Percentiles rank a stretch among this genome's conserved stretches.
Evolutionary conservation across 2,888 invertebrate species (phyloP).

Genomic region (Orthosia gracilis): DNA sequence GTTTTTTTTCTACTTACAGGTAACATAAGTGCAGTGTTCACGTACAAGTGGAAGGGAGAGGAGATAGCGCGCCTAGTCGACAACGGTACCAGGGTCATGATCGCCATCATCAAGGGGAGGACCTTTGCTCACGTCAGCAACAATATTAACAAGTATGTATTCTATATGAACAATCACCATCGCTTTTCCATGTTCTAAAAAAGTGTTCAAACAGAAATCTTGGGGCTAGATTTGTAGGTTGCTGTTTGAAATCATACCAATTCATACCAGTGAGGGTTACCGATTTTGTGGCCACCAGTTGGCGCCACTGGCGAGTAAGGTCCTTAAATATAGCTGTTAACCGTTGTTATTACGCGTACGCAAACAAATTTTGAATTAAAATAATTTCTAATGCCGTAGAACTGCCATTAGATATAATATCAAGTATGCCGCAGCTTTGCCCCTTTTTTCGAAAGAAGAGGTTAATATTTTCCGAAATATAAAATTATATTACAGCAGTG

Average conservation of each 20-base stretch:
- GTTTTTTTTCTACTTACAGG: constrained; percentile 89
- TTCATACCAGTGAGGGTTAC: background rate
- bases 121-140: constrained; percentile 91
- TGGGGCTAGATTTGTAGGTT: background rate
- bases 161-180: background rate
- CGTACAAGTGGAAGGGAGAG: constrained; percentile 95
- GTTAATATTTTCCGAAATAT: too few relatives aligned
- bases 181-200: background rate
- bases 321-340: too few relatives aligned
- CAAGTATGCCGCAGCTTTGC: too few relatives aligned
- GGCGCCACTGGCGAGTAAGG: too few relatives aligned
- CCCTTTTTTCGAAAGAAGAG: too few relatives aligned
- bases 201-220: background rate
- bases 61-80: constrained; percentile 93
- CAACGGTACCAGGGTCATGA: constrained; percentile 93
- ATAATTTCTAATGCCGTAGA: too few relatives aligned
- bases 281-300: too few relatives aligned
- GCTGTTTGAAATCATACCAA: background rate
- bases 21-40: constrained; percentile 96
- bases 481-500: too few relatives aligned
- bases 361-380: too few relatives aligned
- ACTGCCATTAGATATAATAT: too few relatives aligned
- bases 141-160: constrained; percentile 94
- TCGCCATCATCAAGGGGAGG: constrained; percentile 93
- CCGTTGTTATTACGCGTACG: too few relatives aligned